These are phyloP conservation scores for Platycheirus albimanus DNA, from an alignment of 2,888 invertebrate genomes.

Conservation along the genomic window DNA sequence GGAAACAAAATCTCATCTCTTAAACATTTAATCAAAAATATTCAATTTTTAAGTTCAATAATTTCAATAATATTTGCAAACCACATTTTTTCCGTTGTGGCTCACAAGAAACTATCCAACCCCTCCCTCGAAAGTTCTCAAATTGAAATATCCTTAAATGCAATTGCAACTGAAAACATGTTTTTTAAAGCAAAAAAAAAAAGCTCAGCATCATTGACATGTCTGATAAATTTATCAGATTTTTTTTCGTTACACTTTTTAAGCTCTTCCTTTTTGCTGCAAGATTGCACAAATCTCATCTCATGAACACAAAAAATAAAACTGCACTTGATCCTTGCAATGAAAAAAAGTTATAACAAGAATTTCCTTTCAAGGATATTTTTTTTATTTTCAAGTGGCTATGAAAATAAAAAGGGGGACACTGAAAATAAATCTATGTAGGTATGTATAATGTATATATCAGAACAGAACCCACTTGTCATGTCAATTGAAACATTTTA, in stretches of 20 bases:
- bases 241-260: too few relatives aligned
- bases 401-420: constrained; percentile 5
- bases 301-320: constrained; percentile 9
- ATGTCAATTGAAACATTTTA: constrained; percentile 61
- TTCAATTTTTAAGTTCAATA: too few relatives aligned
- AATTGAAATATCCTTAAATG: background rate
- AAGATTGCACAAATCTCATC: constrained; percentile 35
- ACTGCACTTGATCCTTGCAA: constrained; percentile 51
- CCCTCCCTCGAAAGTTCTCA: too few relatives aligned
- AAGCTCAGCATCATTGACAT: background rate
- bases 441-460: too few relatives aligned
- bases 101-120: too few relatives aligned
- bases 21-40: too few relatives aligned
- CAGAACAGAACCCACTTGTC: constrained; percentile 59
- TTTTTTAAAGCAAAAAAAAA: background rate
- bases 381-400: constrained; percentile 17
- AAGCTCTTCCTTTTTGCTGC: background rate
- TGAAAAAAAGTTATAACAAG: background rate
- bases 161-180: background rate
- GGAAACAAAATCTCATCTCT: too few relatives aligned
- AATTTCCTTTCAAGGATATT: constrained; percentile 32
- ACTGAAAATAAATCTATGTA: background rate
- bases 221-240: constrained; percentile 19
- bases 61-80: too few relatives aligned
- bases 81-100: too few relatives aligned